Base-by-base conservation (phyloP, 2,113 vertebrate species). In the Gavia stellata region DNA sequence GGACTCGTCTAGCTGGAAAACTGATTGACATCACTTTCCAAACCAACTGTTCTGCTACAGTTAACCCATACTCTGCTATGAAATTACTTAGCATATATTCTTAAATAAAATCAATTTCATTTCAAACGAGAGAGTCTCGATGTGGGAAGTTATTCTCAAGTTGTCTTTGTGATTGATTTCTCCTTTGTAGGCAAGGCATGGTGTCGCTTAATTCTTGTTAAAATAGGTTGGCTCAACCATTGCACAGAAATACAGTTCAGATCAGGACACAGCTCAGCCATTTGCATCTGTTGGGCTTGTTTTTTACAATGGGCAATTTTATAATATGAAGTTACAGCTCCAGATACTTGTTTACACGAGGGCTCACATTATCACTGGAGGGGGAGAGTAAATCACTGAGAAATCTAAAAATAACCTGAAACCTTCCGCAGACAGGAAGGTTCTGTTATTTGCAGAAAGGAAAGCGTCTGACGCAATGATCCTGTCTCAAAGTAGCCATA, bases 121-220 rank as follows among this genome's bases (percentile, higher is more conserved):
- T 91, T 79, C 61, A 47, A 56, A 63, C 61, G 7, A 36, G 42
- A 36, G 40, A 28, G 9, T 62, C 21, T 56, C 2, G 2, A 4
- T 47, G 50, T 5, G 36, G 42, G 25, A 45, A 68, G 38, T 80
- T 53, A 20, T 10, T 68, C 31, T 58, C 18, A 9, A 28, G 33
- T 36, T 1, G 1, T 24, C 36, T 18, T 18, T 2, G 0, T 3
- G 40, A 34, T 9, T 12, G 33, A 40, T 34, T 66, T 61, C 38
- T 40, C 36, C 87, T 40, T 34, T 17, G 29, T 44, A 28, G 63
- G 33, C 53, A 42, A 38, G 58, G 34, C 49, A 18, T 6, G 8
- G 36, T 8, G 18, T 55, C 0, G 0, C 33, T 66, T 20, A 31
- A 34, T 36, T 31, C 45, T n/a, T 25, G 20, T n/a, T 66, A 12